Evolutionary conservation across 2,888 invertebrate genomes (phyloP).

Genomic region (Philhelius pedissequus): DNA sequence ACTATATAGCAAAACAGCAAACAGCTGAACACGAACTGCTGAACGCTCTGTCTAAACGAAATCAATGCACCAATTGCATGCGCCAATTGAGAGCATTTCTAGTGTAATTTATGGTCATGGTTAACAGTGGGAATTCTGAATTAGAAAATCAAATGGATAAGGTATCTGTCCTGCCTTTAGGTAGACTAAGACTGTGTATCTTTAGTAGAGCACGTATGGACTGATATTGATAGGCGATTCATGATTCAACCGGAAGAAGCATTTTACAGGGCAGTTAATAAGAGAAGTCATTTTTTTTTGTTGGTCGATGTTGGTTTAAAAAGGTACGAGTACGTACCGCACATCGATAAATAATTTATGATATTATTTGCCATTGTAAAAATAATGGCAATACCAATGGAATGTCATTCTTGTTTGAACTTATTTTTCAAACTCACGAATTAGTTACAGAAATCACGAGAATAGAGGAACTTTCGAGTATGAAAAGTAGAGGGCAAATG

Average conservation of each 20-base stretch:
- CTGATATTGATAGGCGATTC: slow-evolving; percentile 2
- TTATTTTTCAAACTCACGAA: not conserved
- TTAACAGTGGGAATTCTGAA: slow-evolving; percentile 51
- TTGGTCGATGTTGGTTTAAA: not conserved
- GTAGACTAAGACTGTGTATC: not conserved
- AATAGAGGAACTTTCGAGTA: no score
- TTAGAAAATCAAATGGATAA: slow-evolving; percentile 28
- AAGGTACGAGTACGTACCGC: not conserved
- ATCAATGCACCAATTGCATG: slow-evolving; percentile 65
- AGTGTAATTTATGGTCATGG: slow-evolving; percentile 58
- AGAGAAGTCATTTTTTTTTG: not conserved
- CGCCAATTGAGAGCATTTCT: slow-evolving; percentile 61
- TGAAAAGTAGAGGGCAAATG: no score
- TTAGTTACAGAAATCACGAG: not conserved
- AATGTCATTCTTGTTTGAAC: not conserved
- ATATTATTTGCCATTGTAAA: not conserved
- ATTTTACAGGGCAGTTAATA: slow-evolving; percentile 1
- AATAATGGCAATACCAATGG: not conserved
- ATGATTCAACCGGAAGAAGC: slow-evolving; percentile 22
- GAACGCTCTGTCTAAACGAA: slow-evolving; percentile 18
- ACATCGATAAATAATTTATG: not conserved
- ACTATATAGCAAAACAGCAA: slow-evolving; percentile 4
- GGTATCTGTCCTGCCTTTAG: no score
- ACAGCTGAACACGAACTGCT: slow-evolving; percentile 44
- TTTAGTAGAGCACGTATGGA: slow-evolving; percentile 17